Percentiles rank a stretch among this genome's conserved stretches.
Evolutionary conservation across 2,113 vertebrate species (phyloP).

Genomic region (Pogona vitticeps): DNA sequence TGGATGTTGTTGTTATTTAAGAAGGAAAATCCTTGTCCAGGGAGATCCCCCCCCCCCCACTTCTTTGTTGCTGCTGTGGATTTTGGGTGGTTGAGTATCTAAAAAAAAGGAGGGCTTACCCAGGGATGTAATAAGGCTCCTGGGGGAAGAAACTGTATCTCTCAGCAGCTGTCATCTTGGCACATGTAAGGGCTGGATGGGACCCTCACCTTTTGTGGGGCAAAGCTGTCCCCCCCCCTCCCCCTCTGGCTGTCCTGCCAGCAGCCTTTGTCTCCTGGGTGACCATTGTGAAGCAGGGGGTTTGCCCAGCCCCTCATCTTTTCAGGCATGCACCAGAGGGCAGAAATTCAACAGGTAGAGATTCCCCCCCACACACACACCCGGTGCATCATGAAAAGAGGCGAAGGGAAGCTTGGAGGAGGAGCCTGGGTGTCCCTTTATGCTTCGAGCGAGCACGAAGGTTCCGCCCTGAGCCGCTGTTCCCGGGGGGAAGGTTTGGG

Average conservation of each 20-base stretch:
- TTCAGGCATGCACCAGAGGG: not conserved
- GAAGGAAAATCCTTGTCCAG: too few species aligned
- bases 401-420: not conserved
- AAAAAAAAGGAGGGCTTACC: not conserved
- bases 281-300: slow-evolving; percentile 31
- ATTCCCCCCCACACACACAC: too few species aligned
- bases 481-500: not conserved
- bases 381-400: not conserved
- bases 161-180: not conserved
- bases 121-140: slow-evolving; percentile 27
- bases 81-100: too few species aligned
- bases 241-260: not conserved
- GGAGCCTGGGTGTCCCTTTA: not conserved
- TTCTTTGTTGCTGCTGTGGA: too few species aligned
- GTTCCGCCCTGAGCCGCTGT: not conserved
- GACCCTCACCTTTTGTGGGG: not conserved
- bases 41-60: too few species aligned
- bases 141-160: slow-evolving; percentile 9
- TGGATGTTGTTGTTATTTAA: too few species aligned
- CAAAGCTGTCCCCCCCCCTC: too few species aligned
- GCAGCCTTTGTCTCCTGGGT: not conserved
- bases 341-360: not conserved
- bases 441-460: not conserved
- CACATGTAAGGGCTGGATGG: not conserved
- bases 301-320: not conserved